Evolutionary conservation across 1,140 invertebrate genomes (phyloP), one percentile per base, ranked within the genome.

Genomic region (Sitobion miscanthi): DNA sequence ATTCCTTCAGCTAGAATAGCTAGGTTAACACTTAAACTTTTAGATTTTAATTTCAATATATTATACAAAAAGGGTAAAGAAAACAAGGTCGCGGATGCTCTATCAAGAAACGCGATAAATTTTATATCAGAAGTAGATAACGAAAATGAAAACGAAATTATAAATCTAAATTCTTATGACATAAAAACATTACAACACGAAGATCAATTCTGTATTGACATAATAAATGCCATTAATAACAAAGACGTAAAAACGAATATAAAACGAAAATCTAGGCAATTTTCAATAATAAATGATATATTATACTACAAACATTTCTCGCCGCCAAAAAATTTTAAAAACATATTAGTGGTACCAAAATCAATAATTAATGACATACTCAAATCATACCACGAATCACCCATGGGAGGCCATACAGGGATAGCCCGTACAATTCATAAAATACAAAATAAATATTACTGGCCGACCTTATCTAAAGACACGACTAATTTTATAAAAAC

Each of bases 21-120:
- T 14, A 49, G 47, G 11, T 14, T 49, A 49, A 49, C 23, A 0
- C 62, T 30, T 30, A 77, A 77, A n/a, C 62, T 8, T n/a, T 77
- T 77, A 77, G 62, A 77, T 77, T 77, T 77, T 77, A 77, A 77
- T 77, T 77, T 77, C 30, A n/a, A 77, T 30, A 77, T 77, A n/a
- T 30, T 77, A 30, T 9, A 77, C 30, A 77, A 77, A 77, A 77
- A 77, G 30, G 30, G 8, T n/a, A 77, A 49, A 49, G 47, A 49
- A 49, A 49, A 49, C 11, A 49, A 49, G 11, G 47, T 49, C 8
- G 47, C 47, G 9, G 9, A 77, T n/a, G 62, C 30, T n/a, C 30
- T 77, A 77, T 77, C 62, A n/a, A 11, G 62, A 77, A 77, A 77
- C 8, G 30, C 30, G 62, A 77, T 77, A 8, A 77, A 30, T n/a